Evolutionary conservation across 2,888 invertebrate genomes (phyloP), one percentile per base, ranked within the genome.

Genomic region (Ophion obscuratus): DNA sequence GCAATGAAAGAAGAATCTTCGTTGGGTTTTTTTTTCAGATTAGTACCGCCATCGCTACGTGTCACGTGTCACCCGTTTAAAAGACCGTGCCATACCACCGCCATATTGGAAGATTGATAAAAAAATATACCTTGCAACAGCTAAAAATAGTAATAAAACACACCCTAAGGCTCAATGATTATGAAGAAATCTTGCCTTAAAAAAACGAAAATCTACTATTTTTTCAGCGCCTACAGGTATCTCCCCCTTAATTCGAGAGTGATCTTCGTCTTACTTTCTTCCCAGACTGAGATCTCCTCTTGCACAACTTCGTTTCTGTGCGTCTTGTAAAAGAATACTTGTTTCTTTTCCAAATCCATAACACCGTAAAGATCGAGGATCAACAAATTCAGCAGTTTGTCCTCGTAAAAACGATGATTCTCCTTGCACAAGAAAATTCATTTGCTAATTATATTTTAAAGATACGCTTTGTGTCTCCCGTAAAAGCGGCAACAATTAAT

Each of bases 231-330:
- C 4, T 31, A 31, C 2, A 31, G 31, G 31, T 31, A 31, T 31
- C 31, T 4, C 31, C 31, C 31, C 31, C 20, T 53, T 53, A 14
- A 53, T 53, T 53, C 53, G 53, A 53, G 40, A 40, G 3, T 40
- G 9, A 40, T 40, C 7, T 40, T 40, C 40, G 20, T 91, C 95
- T 95, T 94, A 97, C 97, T 96, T 95, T 97, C 96, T 94, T 97
- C 97, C 88, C 96, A 95, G 61, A 96, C 95, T 3, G 96, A 95
- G 84, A 97, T 96, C 93, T 97, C 97, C 91, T 97, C 97, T 90
- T 97, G 97, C 24, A 97, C 95, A 10, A 97, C 94, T 92, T 96
- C 97, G 89, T 96, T 97, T 75, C 96, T 96, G 89, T 96, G 96
- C 1, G 96, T 96, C 92, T 96, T 96, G 90, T 96, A 95, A 20